Evolutionary conservation across 2,888 invertebrate genomes (phyloP), one percentile per base, ranked within the genome.

Genomic region (Epistrophe eligans): DNA sequence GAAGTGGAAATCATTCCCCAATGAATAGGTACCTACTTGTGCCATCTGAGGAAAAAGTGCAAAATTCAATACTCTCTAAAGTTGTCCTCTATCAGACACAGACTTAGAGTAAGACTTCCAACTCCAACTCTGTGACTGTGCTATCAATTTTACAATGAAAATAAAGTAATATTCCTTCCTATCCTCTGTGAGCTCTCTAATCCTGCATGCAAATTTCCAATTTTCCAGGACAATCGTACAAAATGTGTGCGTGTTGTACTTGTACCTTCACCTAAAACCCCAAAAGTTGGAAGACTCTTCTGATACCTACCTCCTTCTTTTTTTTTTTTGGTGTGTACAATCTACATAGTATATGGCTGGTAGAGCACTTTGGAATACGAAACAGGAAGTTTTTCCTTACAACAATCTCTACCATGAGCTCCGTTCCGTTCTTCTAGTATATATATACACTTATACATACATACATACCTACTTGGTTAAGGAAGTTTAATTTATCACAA

Each of bases 401-500:
- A 52, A 67, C 24, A 67, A 52, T 50, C 38, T 52, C 9, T 1
- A 48, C 67, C 38, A 70, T 24, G 52, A 13, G 3, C 43, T 48
- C 24, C 24, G 24, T 24, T 24, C 3, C 10, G 17, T 40, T 40
- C 19, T 35, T 15, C 48, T 19, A n/a, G n/a, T n/a, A n/a, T n/a
- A n/a, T n/a, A n/a, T n/a, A n/a, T n/a, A n/a, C n/a, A n/a, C n/a
- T n/a, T n/a, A n/a, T n/a, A n/a, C n/a, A 6, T 35, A 13, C 17
- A 9, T 17, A n/a, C n/a, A 0, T 45, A 2, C 24, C 35, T 35
- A 28, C 38, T 73, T 40, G 77, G 84, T 50, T 85, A 77, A 81
- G 62, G 77, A 81, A 81, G 84, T 81, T 85, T 81, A 85, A 85
- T 81, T 85, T 85, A 85, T 85, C 84, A 81, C 81, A 77, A 85